These are phyloP conservation scores for Hyposoter didymator DNA, from an alignment of 2,888 invertebrate genomes.

Conservation along the genomic window DNA sequence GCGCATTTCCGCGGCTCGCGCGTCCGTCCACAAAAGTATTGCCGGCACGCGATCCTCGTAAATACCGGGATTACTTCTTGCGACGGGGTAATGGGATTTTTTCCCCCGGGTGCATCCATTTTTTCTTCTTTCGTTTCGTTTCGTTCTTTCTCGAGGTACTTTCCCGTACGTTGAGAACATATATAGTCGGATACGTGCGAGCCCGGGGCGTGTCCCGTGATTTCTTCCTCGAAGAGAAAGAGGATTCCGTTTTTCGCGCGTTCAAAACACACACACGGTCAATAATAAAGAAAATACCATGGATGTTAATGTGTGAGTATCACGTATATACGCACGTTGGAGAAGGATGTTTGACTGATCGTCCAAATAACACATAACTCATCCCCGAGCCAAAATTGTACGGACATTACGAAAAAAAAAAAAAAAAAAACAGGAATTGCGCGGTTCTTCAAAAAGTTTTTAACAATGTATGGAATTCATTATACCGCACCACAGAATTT, in stretches of 20 bases:
- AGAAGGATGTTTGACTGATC: slow-evolving; percentile 11
- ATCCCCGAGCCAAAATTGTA: slow-evolving; percentile 1
- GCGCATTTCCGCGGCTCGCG: slow-evolving; percentile 66
- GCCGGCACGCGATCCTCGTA: slow-evolving; percentile 73
- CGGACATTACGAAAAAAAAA: slow-evolving; percentile 11
- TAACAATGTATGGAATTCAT: slow-evolving; percentile 54
- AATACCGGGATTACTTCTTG: slow-evolving; percentile 64
- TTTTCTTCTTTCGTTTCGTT: slow-evolving; percentile 21
- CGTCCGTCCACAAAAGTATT: slow-evolving; percentile 64
- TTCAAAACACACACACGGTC: slow-evolving; percentile 1
- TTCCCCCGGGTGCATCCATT: slow-evolving; percentile 33
- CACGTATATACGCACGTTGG: background rate
- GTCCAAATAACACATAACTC: slow-evolving; percentile 24
- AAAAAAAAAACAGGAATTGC: slow-evolving; percentile 32
- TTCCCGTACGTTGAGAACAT: slow-evolving; percentile 36
- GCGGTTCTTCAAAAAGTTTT: slow-evolving; percentile 36
- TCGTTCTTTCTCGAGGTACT: slow-evolving; percentile 26
- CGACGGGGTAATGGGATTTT: slow-evolving; percentile 61
- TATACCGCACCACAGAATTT: slow-evolving; percentile 43
- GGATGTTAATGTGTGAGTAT: background rate
- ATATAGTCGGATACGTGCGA: slow-evolving; percentile 40
- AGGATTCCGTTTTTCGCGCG: slow-evolving; percentile 26
- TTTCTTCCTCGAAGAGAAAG: slow-evolving; percentile 57
- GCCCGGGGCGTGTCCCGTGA: slow-evolving; percentile 61
- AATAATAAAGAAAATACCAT: slow-evolving; percentile 42